phyloP scores from a whole-genome alignment of 2,888 invertebrate species.

The Amphipoea oculea region DNA sequence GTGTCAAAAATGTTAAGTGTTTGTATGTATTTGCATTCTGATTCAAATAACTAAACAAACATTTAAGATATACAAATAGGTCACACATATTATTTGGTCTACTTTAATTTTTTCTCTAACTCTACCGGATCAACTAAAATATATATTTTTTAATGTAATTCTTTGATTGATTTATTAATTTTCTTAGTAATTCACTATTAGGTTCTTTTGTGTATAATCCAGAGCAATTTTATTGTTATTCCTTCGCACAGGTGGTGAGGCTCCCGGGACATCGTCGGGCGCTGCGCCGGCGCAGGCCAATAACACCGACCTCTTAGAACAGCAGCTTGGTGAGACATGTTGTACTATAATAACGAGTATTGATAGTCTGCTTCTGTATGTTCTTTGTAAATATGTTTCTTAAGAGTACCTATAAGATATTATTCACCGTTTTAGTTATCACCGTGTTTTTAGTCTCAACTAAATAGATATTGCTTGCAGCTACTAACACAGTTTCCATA shows the following conservation, averaged over 20 bases:
- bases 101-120: constrained; percentile 6
- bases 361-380: constrained; percentile 28
- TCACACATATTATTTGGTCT: constrained; percentile 5
- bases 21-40: background rate
- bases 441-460: constrained; percentile 28
- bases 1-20: constrained; percentile 22
- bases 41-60: constrained; percentile 17
- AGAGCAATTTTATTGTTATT: constrained; percentile 66
- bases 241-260: constrained; percentile 82
- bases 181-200: background rate
- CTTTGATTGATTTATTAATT: background rate
- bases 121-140: background rate
- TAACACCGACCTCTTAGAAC: constrained; percentile 81
- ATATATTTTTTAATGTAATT: background rate
- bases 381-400: constrained; percentile 37
- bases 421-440: constrained; percentile 25
- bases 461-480: constrained; percentile 69
- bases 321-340: constrained; percentile 85
- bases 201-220: constrained; percentile 16
- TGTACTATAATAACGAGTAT: constrained; percentile 42
- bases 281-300: constrained; percentile 72
- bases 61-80: background rate
- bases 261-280: constrained; percentile 79
- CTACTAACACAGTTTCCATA: constrained; percentile 68
- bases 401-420: constrained; percentile 1